Conservation (phyloP, 2,888 invertebrate genomes). For the Strigamia maritima region DNA sequence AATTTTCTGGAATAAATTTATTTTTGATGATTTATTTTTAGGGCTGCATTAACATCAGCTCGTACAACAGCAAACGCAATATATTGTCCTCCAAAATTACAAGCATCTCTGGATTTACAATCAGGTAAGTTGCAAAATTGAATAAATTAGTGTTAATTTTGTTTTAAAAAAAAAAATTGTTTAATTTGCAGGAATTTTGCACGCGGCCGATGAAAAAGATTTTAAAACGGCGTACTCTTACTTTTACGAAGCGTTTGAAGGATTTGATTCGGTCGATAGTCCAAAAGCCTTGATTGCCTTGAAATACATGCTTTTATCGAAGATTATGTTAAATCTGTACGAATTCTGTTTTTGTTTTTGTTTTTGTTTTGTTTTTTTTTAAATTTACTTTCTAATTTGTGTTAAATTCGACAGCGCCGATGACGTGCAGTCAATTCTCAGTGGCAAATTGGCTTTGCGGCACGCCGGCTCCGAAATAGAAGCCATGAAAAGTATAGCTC, state of each 20-base stretch:
- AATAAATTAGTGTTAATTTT: slow-evolving; percentile 11
- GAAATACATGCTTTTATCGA: slow-evolving; percentile 98
- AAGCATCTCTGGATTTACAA: slow-evolving; percentile 93
- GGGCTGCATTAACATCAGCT: slow-evolving; percentile 95
- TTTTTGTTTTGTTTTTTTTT: neutral
- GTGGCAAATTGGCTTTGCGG: slow-evolving; percentile 94
- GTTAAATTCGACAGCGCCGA: slow-evolving; percentile 66
- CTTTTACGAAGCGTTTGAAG: slow-evolving; percentile 99
- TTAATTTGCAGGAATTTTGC: slow-evolving; percentile 71
- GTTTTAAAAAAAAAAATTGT: neutral
- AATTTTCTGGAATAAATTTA: neutral
- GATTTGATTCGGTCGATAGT: slow-evolving; percentile 91
- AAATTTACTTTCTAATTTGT: neutral
- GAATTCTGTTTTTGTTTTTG: no score
- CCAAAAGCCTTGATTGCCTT: slow-evolving; percentile 89
- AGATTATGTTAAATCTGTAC: slow-evolving; percentile 86
- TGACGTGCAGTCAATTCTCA: slow-evolving; percentile 90
- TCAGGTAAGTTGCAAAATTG: slow-evolving; percentile 62
- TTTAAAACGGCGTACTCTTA: slow-evolving; percentile 99
- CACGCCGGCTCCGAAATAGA: slow-evolving; percentile 94
- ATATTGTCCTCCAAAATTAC: slow-evolving; percentile 98
- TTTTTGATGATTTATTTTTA: slow-evolving; percentile 46
- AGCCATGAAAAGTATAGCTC: slow-evolving; percentile 96
- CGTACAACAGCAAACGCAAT: slow-evolving; percentile 99
- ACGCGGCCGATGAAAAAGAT: slow-evolving; percentile 99